phyloP scores from a whole-genome alignment of 2,888 invertebrate genomes.

The Drosophila fungiperda region DNA sequence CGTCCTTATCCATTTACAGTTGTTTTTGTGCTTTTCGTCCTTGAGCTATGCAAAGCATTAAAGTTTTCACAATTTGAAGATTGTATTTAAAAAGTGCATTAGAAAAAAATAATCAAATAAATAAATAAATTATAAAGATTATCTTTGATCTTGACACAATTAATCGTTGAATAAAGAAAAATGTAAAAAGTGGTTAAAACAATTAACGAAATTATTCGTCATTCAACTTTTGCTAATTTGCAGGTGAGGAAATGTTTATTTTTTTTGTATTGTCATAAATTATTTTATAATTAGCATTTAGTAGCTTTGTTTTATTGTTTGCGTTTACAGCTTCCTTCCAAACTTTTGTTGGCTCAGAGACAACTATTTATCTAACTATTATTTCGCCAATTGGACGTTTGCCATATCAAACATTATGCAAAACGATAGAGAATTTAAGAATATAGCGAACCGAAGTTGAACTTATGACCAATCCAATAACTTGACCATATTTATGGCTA shows the following conservation, averaged over 20 bases:
- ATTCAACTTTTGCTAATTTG: background rate
- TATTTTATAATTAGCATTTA: background rate
- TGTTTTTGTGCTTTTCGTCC: slow-evolving; percentile 8
- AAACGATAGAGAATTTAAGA: background rate
- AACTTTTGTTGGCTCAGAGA: slow-evolving; percentile 14
- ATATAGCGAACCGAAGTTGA: background rate
- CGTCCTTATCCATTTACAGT: slow-evolving; percentile 13
- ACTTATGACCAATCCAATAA: slow-evolving; percentile 62
- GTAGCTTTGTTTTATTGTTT: background rate
- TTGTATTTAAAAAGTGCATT: background rate
- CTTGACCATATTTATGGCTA: slow-evolving; percentile 24
- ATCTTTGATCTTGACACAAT: background rate
- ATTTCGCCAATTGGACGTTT: slow-evolving; percentile 34
- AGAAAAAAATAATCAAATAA: background rate
- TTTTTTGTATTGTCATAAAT: background rate
- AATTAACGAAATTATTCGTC: background rate
- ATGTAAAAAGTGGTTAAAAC: background rate
- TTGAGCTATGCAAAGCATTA: slow-evolving; percentile 2
- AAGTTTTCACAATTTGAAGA: background rate
- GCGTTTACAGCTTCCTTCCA: background rate
- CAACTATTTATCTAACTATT: slow-evolving; percentile 22
- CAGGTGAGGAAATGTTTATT: background rate
- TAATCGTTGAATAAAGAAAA: background rate
- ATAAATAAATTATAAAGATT: background rate
- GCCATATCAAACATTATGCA: slow-evolving; percentile 22